Base-by-base conservation (phyloP, 2,113 vertebrate species). In the Sinocyclocheilus rhinocerous region DNA sequence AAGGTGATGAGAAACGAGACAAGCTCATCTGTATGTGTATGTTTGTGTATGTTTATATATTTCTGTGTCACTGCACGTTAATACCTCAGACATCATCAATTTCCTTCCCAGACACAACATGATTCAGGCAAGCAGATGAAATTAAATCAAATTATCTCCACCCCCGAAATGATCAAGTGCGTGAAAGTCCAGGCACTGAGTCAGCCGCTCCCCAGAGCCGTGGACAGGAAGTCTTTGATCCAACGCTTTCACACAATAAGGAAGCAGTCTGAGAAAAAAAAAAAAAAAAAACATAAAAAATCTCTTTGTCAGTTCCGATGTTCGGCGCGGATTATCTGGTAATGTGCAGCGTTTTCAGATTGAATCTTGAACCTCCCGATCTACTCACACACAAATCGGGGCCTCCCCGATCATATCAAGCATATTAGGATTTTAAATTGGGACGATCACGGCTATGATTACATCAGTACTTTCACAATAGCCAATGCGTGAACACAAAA, bases 141-240 rank as follows among this genome's bases (percentile, higher is more conserved):
- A 65, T 87, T 29, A 78, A 85, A 82, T 80, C 39, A 33, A 82
- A 82, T 77, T 87, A 87, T 70, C 36, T 77, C 50, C 55, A 39
- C 16, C 61, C 24, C 72, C 39, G 48, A 70, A 10, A 52, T 11
- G 18, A 70, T 33, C 4, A 48, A 69, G n/a, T 69, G 24, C 6
- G 24, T 52, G 45, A 70, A 69, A 70, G 80, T 81, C 79, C 79
- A 33, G 67, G 16, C 16, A 0, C 15, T 50, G 39, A 61, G 57
- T 82, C 61, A 82, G 26, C 63, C 45, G 42, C 80, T 72, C 20
- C 81, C 65, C 11, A 69, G 15, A 69, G 22, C 45, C 24, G 26
- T 7, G 16, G 81, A 73, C 67, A 72, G 81, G 48, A 83, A 83
- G 65, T 36, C 81, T 73, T 73, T 83, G 81, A 83, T 82, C 42